phyloP scores from a whole-genome alignment of 2,113 vertebrate species.

The Candoia aspera region DNA sequence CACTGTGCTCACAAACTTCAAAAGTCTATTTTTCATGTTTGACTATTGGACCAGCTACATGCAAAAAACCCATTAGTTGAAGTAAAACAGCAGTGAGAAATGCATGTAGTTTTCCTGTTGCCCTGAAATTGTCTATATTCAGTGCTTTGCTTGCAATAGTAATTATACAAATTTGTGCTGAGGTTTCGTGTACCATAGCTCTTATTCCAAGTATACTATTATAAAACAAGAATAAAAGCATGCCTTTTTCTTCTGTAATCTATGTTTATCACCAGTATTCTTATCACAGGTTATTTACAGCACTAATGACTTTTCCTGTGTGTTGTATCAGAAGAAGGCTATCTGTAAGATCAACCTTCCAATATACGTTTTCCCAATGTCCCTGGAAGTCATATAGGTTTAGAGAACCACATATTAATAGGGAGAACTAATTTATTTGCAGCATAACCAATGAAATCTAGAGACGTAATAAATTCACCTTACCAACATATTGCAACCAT shows the following conservation, averaged over 20 bases:
- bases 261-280: background rate
- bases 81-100: background rate
- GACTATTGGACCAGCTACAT: too few species aligned
- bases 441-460: too few species aligned
- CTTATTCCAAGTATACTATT: background rate
- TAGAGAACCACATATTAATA: background rate
- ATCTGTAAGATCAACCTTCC: background rate
- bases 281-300: too few species aligned
- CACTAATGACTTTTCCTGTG: too few species aligned
- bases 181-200: background rate
- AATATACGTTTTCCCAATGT: background rate
- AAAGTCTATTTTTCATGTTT: too few species aligned
- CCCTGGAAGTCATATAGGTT: background rate
- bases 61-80: background rate
- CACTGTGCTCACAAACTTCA: too few species aligned
- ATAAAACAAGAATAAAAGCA: background rate
- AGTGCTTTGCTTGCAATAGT: background rate
- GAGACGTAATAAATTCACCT: too few species aligned
- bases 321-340: background rate
- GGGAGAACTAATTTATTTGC: background rate
- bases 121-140: background rate
- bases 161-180: background rate
- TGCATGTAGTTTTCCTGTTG: background rate
- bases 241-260: background rate
- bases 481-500: too few species aligned